These are phyloP conservation scores for Stegophylla sp. DNA, from an alignment of 2,888 invertebrate genomes.

Conservation along the genomic window DNA sequence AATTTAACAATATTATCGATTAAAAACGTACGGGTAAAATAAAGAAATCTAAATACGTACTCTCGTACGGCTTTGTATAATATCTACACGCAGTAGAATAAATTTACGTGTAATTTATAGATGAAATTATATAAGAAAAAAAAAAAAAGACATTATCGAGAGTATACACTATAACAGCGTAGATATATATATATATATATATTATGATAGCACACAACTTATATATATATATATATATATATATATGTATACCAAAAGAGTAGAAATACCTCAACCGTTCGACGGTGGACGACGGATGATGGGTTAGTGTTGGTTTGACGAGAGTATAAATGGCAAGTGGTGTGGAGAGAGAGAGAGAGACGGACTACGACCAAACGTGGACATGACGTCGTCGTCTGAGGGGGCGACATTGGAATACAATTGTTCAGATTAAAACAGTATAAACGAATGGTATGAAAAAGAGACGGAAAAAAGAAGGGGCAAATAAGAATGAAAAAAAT, in stretches of 20 bases:
- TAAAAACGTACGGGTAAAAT: too few relatives aligned
- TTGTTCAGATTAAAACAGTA: slow-evolving; percentile 51
- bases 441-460: slow-evolving; percentile 39
- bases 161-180: not conserved
- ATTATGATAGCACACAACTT: not conserved
- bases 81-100: too few relatives aligned
- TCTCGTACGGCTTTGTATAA: too few relatives aligned
- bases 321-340: slow-evolving; percentile 48
- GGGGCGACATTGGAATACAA: slow-evolving; percentile 57
- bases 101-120: too few relatives aligned
- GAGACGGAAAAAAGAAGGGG: slow-evolving; percentile 30
- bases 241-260: slow-evolving; percentile 11
- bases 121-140: too few relatives aligned
- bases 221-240: not conserved
- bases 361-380: slow-evolving; percentile 58
- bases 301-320: slow-evolving; percentile 53
- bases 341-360: slow-evolving; percentile 18
- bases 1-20: too few relatives aligned
- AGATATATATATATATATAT: not conserved
- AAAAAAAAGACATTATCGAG: too few relatives aligned
- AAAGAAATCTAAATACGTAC: too few relatives aligned
- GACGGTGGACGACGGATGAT: slow-evolving; percentile 30
- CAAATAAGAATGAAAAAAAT: slow-evolving; percentile 38
- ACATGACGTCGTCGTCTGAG: slow-evolving; percentile 49
- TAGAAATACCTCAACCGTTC: slow-evolving; percentile 25